phyloP scores from a whole-genome alignment of 2,113 vertebrate genomes.

The Vulpes vulpes region DNA sequence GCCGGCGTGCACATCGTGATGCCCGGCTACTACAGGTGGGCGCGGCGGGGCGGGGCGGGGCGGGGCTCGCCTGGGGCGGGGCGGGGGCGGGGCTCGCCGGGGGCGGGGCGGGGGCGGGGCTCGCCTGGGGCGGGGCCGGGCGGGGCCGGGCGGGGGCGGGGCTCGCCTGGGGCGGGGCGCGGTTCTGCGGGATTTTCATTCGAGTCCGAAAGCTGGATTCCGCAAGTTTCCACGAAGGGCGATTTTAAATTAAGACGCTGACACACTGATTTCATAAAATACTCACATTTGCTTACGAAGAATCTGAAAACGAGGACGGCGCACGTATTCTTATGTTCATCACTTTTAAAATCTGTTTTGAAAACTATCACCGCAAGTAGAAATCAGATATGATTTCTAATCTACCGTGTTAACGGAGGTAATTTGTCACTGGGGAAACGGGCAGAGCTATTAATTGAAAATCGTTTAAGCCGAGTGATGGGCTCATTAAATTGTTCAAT shows the following conservation, averaged over 20 bases:
- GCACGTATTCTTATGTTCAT: neutral
- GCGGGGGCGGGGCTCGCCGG: too few relatives aligned
- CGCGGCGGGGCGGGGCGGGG: too few relatives aligned
- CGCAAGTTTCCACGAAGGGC: neutral
- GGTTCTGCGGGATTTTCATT: neutral
- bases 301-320: neutral
- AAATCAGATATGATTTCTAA: neutral
- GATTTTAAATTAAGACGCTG: neutral
- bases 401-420: neutral
- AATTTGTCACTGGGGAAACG: neutral
- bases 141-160: too few relatives aligned
- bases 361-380: conserved; percentile 2
- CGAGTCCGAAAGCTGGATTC: neutral
- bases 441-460: neutral
- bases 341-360: conserved; percentile 18
- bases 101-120: too few relatives aligned
- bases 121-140: too few relatives aligned
- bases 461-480: neutral
- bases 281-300: neutral
- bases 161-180: too few relatives aligned
- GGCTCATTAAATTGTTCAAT: neutral
- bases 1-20: conserved; percentile 95
- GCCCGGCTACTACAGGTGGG: conserved; percentile 92
- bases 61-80: too few relatives aligned
- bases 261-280: conserved; percentile 8